A percentile compares a stretch with the other conserved stretches of the same genome.
Evolutionary conservation across 2,888 invertebrate species (phyloP).

Genomic region (Ethmia dodecea): DNA sequence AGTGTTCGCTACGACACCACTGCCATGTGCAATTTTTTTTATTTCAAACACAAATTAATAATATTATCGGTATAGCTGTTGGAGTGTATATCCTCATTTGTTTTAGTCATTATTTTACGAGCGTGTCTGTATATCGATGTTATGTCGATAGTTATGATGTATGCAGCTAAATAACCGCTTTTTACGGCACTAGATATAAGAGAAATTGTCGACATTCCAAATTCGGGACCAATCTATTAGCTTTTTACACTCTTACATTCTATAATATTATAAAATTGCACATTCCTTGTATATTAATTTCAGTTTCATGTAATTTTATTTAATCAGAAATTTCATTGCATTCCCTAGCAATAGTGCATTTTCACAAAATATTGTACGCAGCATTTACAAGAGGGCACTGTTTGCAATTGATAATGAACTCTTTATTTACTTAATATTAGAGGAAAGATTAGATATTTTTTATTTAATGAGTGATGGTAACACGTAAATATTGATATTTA

Average conservation of each 20-base stretch:
- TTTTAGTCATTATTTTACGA: slow-evolving; percentile 61
- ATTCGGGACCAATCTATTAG: slow-evolving; percentile 59
- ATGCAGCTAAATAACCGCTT: slow-evolving; percentile 45
- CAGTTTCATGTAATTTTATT: slow-evolving; percentile 8
- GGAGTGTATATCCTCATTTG: slow-evolving; percentile 53
- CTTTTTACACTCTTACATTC: slow-evolving; percentile 11
- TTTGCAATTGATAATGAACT: slow-evolving; percentile 64
- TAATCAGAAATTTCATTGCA: no score
- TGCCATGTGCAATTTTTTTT: slow-evolving; percentile 72
- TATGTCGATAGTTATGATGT: slow-evolving; percentile 40
- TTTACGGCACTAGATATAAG: slow-evolving; percentile 39
- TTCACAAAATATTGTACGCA: slow-evolving; percentile 18
- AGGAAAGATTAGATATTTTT: slow-evolving; percentile 72
- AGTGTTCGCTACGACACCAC: slow-evolving; percentile 70
- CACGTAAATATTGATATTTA: slow-evolving; percentile 69
- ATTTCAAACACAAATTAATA: slow-evolving; percentile 53
- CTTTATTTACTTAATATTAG: slow-evolving; percentile 60
- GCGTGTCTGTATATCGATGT: slow-evolving; percentile 41
- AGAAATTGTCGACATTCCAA: slow-evolving; percentile 64
- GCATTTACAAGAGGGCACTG: slow-evolving; percentile 37
- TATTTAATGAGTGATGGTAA: slow-evolving; percentile 73
- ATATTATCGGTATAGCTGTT: slow-evolving; percentile 47
- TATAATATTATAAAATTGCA: slow-evolving; percentile 22
- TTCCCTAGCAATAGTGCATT: slow-evolving; percentile 6
- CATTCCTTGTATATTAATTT: slow-evolving; percentile 17